Percentiles rank a stretch among this genome's conserved stretches.
phyloP scores from a whole-genome alignment of 2,113 vertebrate genomes.

The Psilopogon haemacephalus region DNA sequence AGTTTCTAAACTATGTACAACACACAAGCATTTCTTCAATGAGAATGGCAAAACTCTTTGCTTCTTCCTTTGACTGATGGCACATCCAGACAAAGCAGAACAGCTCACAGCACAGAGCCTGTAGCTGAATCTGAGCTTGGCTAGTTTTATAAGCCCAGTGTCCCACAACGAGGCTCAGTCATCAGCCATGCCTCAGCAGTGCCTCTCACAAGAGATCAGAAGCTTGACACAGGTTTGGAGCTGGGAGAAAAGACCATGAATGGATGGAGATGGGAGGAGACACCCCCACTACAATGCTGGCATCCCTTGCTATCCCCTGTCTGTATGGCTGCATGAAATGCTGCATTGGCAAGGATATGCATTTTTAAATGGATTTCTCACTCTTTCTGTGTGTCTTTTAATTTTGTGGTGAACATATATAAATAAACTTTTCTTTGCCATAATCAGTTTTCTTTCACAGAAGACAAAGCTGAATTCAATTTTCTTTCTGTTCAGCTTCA shows the following conservation, averaged over 20 bases:
- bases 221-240: fast-evolving
- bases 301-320: too few relatives aligned
- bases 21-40: neutral
- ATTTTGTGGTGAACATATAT: neutral
- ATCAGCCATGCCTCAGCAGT: fast-evolving
- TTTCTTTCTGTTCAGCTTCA: neutral
- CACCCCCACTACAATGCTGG: neutral
- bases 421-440: neutral
- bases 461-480: neutral
- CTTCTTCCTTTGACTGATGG: neutral
- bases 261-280: neutral
- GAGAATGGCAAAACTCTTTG: neutral
- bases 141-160: neutral
- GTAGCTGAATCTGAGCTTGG: neutral
- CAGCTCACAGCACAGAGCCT: neutral
- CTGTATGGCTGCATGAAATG: neutral
- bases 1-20: neutral
- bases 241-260: neutral
- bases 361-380: neutral
- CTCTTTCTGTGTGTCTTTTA: neutral
- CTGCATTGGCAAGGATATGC: neutral
- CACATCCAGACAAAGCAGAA: neutral
- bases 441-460: neutral
- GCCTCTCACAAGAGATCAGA: neutral
- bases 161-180: neutral